These are phyloP conservation scores for Molossus alvarezi DNA, from an alignment of 2,797 vertebrate genomes.

Conservation along the genomic window DNA sequence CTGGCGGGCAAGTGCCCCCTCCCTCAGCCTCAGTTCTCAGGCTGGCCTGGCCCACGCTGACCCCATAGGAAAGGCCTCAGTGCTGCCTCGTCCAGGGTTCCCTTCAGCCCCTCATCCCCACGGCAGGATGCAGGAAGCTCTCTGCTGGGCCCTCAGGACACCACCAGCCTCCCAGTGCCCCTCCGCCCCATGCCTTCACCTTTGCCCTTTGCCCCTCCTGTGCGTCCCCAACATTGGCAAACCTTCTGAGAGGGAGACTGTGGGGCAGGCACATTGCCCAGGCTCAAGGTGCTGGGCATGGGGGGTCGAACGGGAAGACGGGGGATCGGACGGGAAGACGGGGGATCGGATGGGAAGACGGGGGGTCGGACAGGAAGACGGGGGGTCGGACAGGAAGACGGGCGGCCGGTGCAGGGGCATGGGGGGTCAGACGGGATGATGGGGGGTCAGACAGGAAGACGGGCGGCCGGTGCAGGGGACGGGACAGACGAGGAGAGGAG, in stretches of 20 bases:
- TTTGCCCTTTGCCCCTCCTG: neutral
- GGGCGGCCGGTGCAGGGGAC: fast-evolving
- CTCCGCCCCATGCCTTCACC: neutral
- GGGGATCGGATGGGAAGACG: too few relatives aligned
- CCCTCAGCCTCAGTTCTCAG: neutral
- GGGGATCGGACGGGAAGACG: too few relatives aligned
- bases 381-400: too few relatives aligned
- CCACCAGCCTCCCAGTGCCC: neutral
- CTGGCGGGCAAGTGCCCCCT: neutral
- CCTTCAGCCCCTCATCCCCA: fast-evolving
- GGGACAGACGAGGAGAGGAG: neutral
- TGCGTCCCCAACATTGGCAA: neutral
- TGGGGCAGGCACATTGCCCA: neutral
- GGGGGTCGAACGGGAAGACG: too few relatives aligned
- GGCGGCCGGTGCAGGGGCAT: too few relatives aligned
- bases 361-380: too few relatives aligned
- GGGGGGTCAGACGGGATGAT: too few relatives aligned
- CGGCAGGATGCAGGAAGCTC: too few relatives aligned
- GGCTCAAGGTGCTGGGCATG: neutral
- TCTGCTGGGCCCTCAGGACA: neutral
- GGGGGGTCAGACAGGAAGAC: too few relatives aligned
- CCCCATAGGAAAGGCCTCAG: neutral
- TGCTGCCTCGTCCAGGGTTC: neutral
- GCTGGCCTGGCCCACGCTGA: neutral
- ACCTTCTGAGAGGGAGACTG: neutral